Percentiles rank a stretch among this genome's conserved stretches.
Conservation (phyloP, 2,113 vertebrate genomes). For the Misgurnus mizolepis region DNA sequence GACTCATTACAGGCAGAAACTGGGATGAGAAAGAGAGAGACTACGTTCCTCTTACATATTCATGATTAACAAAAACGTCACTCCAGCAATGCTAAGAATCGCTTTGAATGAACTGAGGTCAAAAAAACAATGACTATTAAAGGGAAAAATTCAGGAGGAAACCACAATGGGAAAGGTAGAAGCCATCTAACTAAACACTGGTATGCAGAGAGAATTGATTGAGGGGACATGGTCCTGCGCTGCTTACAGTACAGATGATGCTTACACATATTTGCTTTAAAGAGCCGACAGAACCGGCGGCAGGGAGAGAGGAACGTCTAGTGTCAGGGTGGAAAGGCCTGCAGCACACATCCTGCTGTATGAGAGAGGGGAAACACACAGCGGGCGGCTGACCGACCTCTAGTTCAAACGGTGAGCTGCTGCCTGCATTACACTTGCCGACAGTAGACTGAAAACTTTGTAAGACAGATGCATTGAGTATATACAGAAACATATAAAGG, state of each 20-base stretch:
- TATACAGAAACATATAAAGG: too few species aligned
- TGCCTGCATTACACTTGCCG: neutral
- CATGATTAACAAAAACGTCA: constrained; percentile 5
- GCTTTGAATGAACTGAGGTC: neutral
- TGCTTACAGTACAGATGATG: neutral
- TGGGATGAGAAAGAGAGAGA: neutral
- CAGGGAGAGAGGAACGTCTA: neutral
- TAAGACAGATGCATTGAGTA: too few species aligned
- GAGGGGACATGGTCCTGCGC: neutral
- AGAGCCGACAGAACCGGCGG: constrained; percentile 44
- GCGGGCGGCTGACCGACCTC: neutral
- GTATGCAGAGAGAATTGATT: neutral
- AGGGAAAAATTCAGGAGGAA: neutral
- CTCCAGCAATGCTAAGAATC: neutral
- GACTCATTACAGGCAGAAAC: constrained; percentile 17
- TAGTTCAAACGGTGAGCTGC: neutral
- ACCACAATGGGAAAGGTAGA: neutral
- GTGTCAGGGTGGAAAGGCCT: neutral
- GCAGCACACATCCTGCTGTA: constrained; percentile 16
- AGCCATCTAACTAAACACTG: constrained; percentile 14
- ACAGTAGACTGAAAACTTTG: too few species aligned
- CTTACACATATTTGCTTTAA: constrained; percentile 26
- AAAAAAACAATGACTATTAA: neutral
- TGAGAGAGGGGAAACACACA: constrained; percentile 3
- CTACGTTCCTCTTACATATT: constrained; percentile 9